Evolutionary conservation across 1,140 invertebrate genomes (phyloP).

Genomic region (Leptinotarsa texana): DNA sequence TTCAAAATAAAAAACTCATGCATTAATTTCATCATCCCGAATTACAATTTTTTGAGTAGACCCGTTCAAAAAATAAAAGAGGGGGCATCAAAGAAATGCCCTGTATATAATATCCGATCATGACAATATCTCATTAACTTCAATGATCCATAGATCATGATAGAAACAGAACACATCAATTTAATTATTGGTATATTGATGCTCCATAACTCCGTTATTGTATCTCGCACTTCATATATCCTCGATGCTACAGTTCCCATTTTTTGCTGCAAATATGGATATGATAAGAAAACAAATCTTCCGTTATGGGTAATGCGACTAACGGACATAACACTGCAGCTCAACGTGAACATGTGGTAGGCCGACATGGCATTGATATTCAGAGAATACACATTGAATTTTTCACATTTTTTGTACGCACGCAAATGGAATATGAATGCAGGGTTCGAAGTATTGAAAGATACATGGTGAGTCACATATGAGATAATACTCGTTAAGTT

Average conservation of each 20-base stretch:
- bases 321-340: not conserved
- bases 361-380: slow-evolving; percentile 13
- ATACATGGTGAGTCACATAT: not conserved
- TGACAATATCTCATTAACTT: too few relatives aligned
- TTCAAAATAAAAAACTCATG: too few relatives aligned
- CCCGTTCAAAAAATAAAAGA: too few relatives aligned
- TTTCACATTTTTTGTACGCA: not conserved
- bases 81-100: too few relatives aligned
- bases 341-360: not conserved
- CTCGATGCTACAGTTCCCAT: not conserved
- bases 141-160: too few relatives aligned
- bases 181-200: not conserved
- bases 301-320: not conserved
- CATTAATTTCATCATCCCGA: too few relatives aligned
- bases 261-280: not conserved
- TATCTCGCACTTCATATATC: not conserved
- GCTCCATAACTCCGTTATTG: not conserved
- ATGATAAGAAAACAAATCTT: not conserved
- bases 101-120: too few relatives aligned
- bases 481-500: not conserved
- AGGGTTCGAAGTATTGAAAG: not conserved
- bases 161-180: not conserved
- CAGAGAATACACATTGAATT: not conserved
- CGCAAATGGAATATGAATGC: not conserved
- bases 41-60: too few relatives aligned